Base-by-base conservation (phyloP, 2,888 invertebrate genomes). In the Philonicus albiceps region DNA sequence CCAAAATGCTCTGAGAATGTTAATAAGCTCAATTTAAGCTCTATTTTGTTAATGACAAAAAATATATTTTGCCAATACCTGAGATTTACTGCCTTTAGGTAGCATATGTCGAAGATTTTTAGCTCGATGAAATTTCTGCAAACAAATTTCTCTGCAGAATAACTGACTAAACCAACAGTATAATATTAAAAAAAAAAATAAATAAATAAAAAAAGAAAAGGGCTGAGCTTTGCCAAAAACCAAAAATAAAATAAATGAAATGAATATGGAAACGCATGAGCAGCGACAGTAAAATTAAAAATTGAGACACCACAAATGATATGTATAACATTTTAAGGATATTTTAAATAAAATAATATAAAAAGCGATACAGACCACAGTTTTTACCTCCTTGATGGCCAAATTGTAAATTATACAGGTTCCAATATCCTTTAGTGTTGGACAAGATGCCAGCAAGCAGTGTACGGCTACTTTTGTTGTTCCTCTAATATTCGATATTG, bases 321-420 rank as follows among this genome's bases (percentile, higher is more conserved):
- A 49, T 22, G 40, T 11, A 74, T 27, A 30, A 43, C 16, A 19
- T 30, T 19, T 34, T 72, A 73, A 37, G 27, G n/a, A 74, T 73
- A 31, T 31, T 74, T 74, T 0, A 74, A 73, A 74, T 64, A 64
- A 84, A 72, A 5, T n/a, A 53, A 16, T 19, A 34, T n/a, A 72
- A 86, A 43, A 83, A 86, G 74, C 86, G 84, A 86, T 96, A 96
- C 97, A 94, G 95, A 97, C 97, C 96, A 98, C 97, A 92, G 97
- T 97, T 95, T 97, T 98, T 94, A 98, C 97, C 96, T 98, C 98
- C 96, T 97, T 98, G 94, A 96, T 96, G 92, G 97, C 97, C 90
- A 98, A 94, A 93, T 98, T 98, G 93, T 97, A 96, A 89, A 98
- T 95, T 89, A 98, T 96, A 89, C 97, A 97, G 1, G 97, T 95